Conservation (phyloP, 2,113 vertebrate genomes). For the Alethe diademata region DNA sequence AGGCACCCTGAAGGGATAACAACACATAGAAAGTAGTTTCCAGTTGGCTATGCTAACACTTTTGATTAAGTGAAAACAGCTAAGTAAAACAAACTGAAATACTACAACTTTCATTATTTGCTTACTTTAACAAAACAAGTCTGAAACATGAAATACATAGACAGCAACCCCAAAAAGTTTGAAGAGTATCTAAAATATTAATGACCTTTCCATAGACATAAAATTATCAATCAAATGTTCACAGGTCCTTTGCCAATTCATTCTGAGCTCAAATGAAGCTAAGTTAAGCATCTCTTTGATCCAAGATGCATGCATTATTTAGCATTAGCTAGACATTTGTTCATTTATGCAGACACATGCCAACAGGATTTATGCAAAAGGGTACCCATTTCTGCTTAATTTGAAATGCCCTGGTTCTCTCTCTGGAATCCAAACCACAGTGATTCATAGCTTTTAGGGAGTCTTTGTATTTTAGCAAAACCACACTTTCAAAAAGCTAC, state of each 20-base stretch:
- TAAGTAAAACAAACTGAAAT: not conserved
- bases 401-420: constrained; percentile 10
- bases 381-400: not conserved
- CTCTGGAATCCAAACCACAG: not conserved
- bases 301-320: constrained; percentile 40
- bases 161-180: not conserved
- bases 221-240: constrained; percentile 11
- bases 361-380: constrained; percentile 9
- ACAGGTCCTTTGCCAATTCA: not conserved
- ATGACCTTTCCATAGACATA: not conserved
- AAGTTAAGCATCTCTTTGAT: constrained; percentile 40
- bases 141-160: not conserved
- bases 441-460: not conserved
- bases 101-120: not conserved
- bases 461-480: not conserved
- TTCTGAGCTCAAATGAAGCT: not conserved
- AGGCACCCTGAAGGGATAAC: not conserved
- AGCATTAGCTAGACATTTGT: constrained; percentile 30
- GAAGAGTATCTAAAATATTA: constrained; percentile 30
- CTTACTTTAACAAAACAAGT: not conserved
- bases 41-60: not conserved
- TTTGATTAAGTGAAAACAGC: not conserved
- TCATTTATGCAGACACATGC: constrained; percentile 36
- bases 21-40: not conserved
- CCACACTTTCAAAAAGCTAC: not conserved